Percentiles rank a stretch among this genome's conserved stretches.
These are phyloP conservation scores for Eospalax fontanierii DNA, from an alignment of 2,797 vertebrate genomes.

Conservation along the genomic window DNA sequence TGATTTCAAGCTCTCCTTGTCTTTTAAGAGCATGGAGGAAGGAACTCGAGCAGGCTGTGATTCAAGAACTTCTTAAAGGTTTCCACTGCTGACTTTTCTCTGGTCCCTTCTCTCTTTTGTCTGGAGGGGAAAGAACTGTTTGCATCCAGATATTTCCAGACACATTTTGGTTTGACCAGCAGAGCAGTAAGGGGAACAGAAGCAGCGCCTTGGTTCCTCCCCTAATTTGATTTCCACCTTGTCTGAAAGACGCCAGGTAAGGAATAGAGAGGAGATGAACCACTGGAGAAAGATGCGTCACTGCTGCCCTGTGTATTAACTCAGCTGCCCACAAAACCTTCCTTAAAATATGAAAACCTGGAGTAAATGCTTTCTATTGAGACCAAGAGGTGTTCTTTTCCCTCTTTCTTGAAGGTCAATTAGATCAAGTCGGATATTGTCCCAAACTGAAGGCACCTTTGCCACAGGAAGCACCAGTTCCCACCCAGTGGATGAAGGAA, in stretches of 20 bases:
- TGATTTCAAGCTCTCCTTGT: constrained; percentile 58
- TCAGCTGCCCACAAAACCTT: neutral
- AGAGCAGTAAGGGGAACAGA: neutral
- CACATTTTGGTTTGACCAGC: neutral
- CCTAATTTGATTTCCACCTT: neutral
- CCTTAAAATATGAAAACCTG: neutral
- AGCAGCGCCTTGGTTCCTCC: neutral
- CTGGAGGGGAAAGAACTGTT: constrained; percentile 43
- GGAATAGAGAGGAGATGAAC: neutral
- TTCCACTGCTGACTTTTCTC: constrained; percentile 39
- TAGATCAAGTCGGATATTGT: neutral
- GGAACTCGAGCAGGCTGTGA: neutral
- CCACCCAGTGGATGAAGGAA: neutral
- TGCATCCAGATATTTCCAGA: constrained; percentile 29
- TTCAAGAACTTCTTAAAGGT: constrained; percentile 37
- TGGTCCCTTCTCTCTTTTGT: neutral
- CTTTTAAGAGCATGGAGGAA: constrained; percentile 42
- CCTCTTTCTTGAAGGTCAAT: neutral
- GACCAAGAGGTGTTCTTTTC: neutral
- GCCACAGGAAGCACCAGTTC: neutral
- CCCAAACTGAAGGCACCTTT: neutral
- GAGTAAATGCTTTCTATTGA: neutral
- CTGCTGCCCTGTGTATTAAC: neutral
- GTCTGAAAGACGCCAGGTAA: neutral
- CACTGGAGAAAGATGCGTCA: neutral